phyloP scores from a whole-genome alignment of 2,797 vertebrate genomes.

The Aulostomus chinensis region DNA sequence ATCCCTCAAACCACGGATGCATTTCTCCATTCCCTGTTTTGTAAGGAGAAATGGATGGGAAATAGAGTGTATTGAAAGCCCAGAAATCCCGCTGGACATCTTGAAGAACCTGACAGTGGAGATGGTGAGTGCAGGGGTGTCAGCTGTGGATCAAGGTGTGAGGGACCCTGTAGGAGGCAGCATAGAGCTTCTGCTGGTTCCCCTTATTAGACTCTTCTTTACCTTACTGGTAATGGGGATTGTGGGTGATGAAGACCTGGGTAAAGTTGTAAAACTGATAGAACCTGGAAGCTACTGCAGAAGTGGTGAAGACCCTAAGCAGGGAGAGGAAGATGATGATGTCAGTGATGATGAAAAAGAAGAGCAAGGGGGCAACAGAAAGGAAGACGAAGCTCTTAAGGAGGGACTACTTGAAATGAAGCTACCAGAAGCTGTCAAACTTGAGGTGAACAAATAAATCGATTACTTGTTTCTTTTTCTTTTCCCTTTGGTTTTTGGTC shows the following conservation, averaged over 20 bases:
- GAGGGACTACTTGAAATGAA: slow-evolving; percentile 92
- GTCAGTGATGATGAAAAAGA: slow-evolving; percentile 27
- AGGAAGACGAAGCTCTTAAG: slow-evolving; percentile 61
- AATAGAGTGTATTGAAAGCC: slow-evolving; percentile 80
- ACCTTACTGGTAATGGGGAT: slow-evolving; percentile 89
- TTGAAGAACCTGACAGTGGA: slow-evolving; percentile 87
- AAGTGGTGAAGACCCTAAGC: slow-evolving; percentile 19
- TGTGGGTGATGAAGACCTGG: slow-evolving; percentile 86
- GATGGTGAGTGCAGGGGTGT: slow-evolving; percentile 89
- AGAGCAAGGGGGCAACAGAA: slow-evolving; percentile 4
- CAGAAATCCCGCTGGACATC: slow-evolving; percentile 89
- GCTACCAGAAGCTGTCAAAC: slow-evolving; percentile 92
- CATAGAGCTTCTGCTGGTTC: slow-evolving; percentile 90
- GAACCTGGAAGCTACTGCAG: slow-evolving; percentile 85
- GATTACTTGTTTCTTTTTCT: background rate
- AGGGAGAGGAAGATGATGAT: slow-evolving; percentile 57
- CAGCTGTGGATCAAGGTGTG: slow-evolving; percentile 82
- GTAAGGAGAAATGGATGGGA: slow-evolving; percentile 70
- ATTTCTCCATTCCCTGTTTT: slow-evolving; percentile 87
- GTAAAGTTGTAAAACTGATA: slow-evolving; percentile 85
- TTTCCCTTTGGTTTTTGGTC: background rate
- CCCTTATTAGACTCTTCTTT: slow-evolving; percentile 89
- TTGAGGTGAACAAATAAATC: slow-evolving; percentile 80
- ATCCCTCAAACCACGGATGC: slow-evolving; percentile 87
- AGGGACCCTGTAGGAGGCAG: slow-evolving; percentile 93